phyloP scores from a whole-genome alignment of 2,797 vertebrate species.

The Meriones psammophilus region DNA sequence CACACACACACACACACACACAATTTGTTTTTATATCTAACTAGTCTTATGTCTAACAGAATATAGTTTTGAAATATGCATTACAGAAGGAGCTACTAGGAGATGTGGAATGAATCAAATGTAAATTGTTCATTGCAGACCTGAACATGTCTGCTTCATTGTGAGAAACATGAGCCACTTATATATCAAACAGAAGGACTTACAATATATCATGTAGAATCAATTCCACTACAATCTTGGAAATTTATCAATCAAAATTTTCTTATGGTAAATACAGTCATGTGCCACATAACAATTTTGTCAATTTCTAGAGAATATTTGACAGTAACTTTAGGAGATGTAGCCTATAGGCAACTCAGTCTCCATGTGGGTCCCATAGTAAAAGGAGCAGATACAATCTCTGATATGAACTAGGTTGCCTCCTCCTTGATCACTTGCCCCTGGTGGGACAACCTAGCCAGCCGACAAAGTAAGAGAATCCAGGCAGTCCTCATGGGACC shows the following conservation, averaged over 20 bases:
- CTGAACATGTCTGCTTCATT: background rate
- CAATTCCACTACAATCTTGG: background rate
- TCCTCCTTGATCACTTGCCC: too few species aligned
- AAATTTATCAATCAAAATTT: slow-evolving; percentile 29
- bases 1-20: background rate
- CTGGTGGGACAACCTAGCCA: too few species aligned
- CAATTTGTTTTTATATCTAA: background rate
- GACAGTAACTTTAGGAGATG: too few species aligned
- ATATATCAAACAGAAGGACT: background rate
- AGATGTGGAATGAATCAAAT: slow-evolving; percentile 8
- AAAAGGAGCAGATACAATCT: too few species aligned
- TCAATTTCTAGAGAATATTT: too few species aligned
- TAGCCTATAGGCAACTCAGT: too few species aligned
- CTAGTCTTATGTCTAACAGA: background rate
- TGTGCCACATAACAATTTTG: background rate
- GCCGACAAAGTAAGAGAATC: too few species aligned
- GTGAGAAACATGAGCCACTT: background rate
- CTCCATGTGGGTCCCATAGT: too few species aligned
- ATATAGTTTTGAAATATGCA: background rate
- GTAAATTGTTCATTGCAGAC: slow-evolving; percentile 10
- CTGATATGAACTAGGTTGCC: too few species aligned
- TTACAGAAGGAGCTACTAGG: background rate
- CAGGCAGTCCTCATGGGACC: too few species aligned
- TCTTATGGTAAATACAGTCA: background rate
- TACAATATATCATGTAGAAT: background rate